Percentiles rank a stretch among this genome's conserved stretches.
Conservation (phyloP, 2,113 vertebrate species). For the Cephalopterus ornatus region DNA sequence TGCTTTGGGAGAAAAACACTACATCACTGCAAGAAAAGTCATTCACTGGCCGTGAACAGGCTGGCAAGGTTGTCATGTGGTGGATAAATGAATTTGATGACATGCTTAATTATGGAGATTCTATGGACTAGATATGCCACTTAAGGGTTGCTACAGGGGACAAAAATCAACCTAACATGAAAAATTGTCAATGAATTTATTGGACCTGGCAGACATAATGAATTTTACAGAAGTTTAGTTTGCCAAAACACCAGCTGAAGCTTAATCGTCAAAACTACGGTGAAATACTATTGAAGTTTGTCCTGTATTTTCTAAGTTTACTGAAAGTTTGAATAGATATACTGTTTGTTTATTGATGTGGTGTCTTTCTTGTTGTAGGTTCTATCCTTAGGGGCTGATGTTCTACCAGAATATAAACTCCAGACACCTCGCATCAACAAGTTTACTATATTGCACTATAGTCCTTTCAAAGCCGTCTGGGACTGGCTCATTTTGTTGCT, state of each 20-base stretch:
- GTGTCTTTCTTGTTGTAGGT: constrained; percentile 75
- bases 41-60: background rate
- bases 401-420: constrained; percentile 98
- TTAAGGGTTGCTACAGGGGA: background rate
- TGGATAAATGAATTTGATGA: background rate
- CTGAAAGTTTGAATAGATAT: background rate
- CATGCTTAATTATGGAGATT: background rate
- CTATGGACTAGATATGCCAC: background rate
- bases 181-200: background rate
- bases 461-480: constrained; percentile 98
- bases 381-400: constrained; percentile 94
- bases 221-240: background rate
- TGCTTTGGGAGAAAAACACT: background rate
- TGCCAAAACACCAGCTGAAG: background rate
- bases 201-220: background rate
- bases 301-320: background rate
- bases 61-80: background rate
- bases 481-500: constrained; percentile 97
- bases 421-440: constrained; percentile 96
- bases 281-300: background rate
- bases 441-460: constrained; percentile 98
- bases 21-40: background rate
- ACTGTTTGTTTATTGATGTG: background rate
- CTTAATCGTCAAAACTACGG: background rate
- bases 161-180: background rate